Percentiles rank a stretch among this genome's conserved stretches.
phyloP scores from a whole-genome alignment of 2,888 invertebrate species.

The Cerastis rubricosa region DNA sequence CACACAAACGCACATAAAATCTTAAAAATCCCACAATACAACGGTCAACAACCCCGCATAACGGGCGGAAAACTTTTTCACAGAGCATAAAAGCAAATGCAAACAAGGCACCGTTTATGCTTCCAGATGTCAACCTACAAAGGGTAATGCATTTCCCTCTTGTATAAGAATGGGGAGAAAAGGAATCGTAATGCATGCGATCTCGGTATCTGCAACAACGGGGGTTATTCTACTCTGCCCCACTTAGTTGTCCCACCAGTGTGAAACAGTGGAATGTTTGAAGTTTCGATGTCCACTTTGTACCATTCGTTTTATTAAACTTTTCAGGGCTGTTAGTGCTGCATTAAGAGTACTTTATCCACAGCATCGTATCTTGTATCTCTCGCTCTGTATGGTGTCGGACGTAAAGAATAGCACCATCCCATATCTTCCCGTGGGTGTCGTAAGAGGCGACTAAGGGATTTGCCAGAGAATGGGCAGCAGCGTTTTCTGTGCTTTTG shows the following conservation, averaged over 20 bases:
- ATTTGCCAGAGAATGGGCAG: too few species aligned
- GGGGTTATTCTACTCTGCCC: constrained; percentile 11
- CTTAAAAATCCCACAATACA: constrained; percentile 20
- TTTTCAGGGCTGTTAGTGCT: too few species aligned
- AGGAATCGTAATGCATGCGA: constrained; percentile 65
- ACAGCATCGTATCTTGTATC: not conserved
- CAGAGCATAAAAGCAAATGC: constrained; percentile 69
- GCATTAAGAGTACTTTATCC: not conserved
- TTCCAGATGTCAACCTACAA: constrained; percentile 76
- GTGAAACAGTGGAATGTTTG: not conserved
- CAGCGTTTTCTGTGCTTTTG: too few species aligned
- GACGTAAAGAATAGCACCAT: too few species aligned
- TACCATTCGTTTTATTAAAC: too few species aligned
- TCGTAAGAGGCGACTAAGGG: too few species aligned
- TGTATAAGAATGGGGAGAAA: constrained; percentile 70
- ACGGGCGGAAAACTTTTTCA: constrained; percentile 65
- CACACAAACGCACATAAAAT: constrained; percentile 4
- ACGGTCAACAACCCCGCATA: constrained; percentile 62
- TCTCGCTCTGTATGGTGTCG: too few species aligned
- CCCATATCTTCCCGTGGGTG: too few species aligned
- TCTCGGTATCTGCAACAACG: constrained; percentile 50
- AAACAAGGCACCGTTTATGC: constrained; percentile 72
- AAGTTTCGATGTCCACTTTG: not conserved
- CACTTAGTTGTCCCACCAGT: not conserved
- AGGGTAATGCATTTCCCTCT: constrained; percentile 78